Evolutionary conservation across 2,797 vertebrate genomes (phyloP).

Genomic region (Limnodromus scolopaceus): DNA sequence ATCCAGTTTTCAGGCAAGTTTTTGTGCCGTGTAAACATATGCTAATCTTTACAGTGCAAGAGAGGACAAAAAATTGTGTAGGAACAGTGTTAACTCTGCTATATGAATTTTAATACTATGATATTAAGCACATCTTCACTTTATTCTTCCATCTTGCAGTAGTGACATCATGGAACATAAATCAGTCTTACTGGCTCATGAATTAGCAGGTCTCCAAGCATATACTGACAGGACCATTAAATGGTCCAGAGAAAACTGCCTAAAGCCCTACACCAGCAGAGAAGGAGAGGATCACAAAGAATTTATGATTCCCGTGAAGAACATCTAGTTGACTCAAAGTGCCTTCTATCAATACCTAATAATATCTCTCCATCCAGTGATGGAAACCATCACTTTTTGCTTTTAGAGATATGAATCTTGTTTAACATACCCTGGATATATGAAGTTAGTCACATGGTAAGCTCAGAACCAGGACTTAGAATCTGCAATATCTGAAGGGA

Average conservation of each 20-base stretch:
- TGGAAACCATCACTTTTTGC: neutral
- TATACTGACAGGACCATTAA: conserved; percentile 64
- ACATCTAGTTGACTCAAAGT: neutral
- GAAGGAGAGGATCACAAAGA: neutral
- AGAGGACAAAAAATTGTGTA: neutral
- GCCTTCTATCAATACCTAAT: neutral
- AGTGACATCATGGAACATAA: neutral
- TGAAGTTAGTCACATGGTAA: neutral
- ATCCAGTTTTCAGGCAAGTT: neutral
- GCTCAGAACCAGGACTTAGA: neutral
- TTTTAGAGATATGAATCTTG: conserved; percentile 27
- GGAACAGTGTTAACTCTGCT: neutral
- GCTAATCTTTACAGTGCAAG: neutral
- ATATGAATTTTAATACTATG: conserved; percentile 21
- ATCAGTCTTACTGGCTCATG: conserved; percentile 50
- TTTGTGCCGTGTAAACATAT: neutral
- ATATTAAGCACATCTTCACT: conserved; percentile 11
- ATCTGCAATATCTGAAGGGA: neutral
- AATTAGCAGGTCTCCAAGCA: conserved; percentile 45
- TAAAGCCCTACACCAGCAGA: neutral
- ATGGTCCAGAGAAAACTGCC: conserved; percentile 57
- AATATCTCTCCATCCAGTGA: conserved; percentile 33
- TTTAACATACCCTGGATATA: conserved; percentile 28
- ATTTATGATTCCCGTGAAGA: conserved; percentile 52
- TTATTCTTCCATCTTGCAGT: neutral